phyloP scores from a whole-genome alignment of 2,113 vertebrate species.

The Calyptommatus sinebrachiatus region DNA sequence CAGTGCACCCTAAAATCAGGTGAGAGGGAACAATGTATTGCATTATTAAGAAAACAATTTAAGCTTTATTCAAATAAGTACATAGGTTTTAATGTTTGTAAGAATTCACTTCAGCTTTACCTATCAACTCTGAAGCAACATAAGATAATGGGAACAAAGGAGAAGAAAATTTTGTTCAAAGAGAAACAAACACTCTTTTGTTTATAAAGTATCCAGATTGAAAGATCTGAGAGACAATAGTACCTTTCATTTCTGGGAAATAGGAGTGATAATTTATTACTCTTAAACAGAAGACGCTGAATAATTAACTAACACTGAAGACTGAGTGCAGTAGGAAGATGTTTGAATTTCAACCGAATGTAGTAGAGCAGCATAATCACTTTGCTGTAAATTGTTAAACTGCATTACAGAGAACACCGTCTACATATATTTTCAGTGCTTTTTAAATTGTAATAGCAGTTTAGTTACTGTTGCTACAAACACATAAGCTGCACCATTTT shows the following conservation, averaged over 20 bases:
- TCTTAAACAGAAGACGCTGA: slow-evolving; percentile 13
- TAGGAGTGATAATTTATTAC: slow-evolving; percentile 32
- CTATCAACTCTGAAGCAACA: slow-evolving; percentile 3
- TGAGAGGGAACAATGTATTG: not conserved
- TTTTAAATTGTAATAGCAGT: not conserved
- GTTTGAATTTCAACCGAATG: not conserved
- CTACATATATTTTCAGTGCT: not conserved
- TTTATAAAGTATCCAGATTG: slow-evolving; percentile 22
- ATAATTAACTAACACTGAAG: slow-evolving; percentile 24
- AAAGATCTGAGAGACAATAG: slow-evolving; percentile 4
- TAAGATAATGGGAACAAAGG: slow-evolving; percentile 21
- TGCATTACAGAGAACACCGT: not conserved
- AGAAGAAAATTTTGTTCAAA: slow-evolving; percentile 6
- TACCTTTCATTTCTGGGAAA: slow-evolving; percentile 22
- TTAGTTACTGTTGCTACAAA: not conserved
- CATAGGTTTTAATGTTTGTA: slow-evolving; percentile 12
- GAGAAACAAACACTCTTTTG: slow-evolving; percentile 31
- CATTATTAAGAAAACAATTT: not conserved
- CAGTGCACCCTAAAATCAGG: not conserved
- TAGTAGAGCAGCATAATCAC: not conserved
- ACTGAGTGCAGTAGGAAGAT: slow-evolving; percentile 4
- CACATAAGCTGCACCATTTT: not conserved
- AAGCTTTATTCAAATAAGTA: slow-evolving; percentile 27
- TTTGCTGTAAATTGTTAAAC: not conserved
- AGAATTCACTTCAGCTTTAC: slow-evolving; percentile 18